Base-by-base conservation (phyloP, 1,140 invertebrate species). In the Macrocentrus cingulum region DNA sequence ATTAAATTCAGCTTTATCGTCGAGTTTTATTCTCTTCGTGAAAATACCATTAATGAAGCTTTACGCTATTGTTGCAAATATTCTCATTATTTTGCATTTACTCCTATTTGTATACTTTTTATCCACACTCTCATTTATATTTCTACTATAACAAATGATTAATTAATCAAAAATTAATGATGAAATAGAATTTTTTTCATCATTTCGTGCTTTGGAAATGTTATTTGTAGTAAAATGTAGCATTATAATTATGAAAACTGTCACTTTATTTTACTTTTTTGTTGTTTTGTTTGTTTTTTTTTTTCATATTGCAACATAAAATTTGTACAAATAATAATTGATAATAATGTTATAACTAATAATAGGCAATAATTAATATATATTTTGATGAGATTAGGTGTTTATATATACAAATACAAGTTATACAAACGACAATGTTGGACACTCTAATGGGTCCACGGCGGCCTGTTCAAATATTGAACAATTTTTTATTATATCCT, bases 241-340 rank as follows among this genome's bases (percentile, higher is more conserved):
- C n/a, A n/a, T n/a, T n/a, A n/a, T n/a, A n/a, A n/a, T 23, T 32
- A 45, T 19, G 49, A 55, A 64, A 71, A 72, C 63, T 68, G 67
- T 69, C 60, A 66, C 63, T 77, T 76, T 70, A 67, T 72, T 61
- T n/a, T n/a, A n/a, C 62, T 75, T 77, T 76, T 76, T 76, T 53
- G 53, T 45, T 46, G 6, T 6, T 52, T 29, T 56, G n/a, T n/a
- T n/a, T n/a, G n/a, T 48, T 55, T 56, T 50, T 56, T 61, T 76
- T 64, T 53, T 60, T 52, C 44, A 75, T 78, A 79, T 78, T 77
- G 77, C 74, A 79, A 79, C 76, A 75, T 76, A 78, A 79, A 77
- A 77, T 79, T 79, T 79, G 75, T 79, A 79, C 75, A 79, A 74
- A 76, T 79, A 74, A 77, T 77, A 76, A 72, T 62, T 54, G 41